Evolutionary conservation across 2,888 invertebrate genomes (phyloP).

Genomic region (Plemyria rubiginata): DNA sequence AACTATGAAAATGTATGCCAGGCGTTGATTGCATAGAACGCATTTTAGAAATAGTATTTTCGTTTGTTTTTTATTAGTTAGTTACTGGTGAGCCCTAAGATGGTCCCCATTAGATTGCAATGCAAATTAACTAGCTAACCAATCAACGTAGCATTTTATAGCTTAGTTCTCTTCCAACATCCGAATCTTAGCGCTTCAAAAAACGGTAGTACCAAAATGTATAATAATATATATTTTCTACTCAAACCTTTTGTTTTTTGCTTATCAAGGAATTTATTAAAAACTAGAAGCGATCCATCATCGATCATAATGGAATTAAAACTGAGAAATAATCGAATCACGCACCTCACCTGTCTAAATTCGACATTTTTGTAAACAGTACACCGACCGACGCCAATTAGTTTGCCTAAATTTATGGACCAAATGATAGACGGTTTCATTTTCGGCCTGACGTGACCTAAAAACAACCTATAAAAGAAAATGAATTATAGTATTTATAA

Average conservation of each 20-base stretch:
- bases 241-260: too few species aligned
- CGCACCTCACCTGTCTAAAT: neutral
- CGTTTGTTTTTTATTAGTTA: too few species aligned
- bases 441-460: constrained; percentile 27
- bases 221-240: neutral
- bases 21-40: too few species aligned
- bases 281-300: neutral
- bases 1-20: too few species aligned
- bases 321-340: neutral
- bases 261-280: too few species aligned
- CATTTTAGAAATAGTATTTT: too few species aligned
- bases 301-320: neutral
- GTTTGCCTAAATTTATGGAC: constrained; percentile 21
- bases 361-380: constrained; percentile 24
- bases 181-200: too few species aligned
- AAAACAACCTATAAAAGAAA: constrained; percentile 17
- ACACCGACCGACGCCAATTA: constrained; percentile 27
- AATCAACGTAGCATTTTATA: too few species aligned
- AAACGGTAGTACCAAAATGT: neutral
- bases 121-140: too few species aligned
- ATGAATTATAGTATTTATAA: constrained; percentile 25
- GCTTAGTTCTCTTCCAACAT: too few species aligned
- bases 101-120: too few species aligned
- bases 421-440: constrained; percentile 30
- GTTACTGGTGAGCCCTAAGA: too few species aligned